phyloP scores from a whole-genome alignment of 2,113 vertebrate genomes.

The Suncus etruscus region DNA sequence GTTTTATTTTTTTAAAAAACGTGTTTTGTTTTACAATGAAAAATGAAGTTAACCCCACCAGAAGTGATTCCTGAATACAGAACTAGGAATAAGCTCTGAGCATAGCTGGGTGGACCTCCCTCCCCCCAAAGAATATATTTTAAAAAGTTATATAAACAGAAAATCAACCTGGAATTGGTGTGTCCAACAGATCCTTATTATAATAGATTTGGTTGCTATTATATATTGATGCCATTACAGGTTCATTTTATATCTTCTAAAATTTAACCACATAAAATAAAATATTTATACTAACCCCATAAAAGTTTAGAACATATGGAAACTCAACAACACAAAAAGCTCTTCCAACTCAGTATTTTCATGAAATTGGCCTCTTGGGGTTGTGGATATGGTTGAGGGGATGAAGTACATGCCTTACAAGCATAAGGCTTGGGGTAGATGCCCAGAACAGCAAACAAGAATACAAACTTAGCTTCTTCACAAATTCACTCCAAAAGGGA shows the following conservation, averaged over 20 bases:
- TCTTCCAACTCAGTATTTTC: background rate
- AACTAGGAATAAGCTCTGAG: too few relatives aligned
- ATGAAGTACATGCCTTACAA: too few relatives aligned
- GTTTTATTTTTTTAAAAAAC: background rate
- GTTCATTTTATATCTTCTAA: slow-evolving; percentile 1
- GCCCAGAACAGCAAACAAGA: too few relatives aligned
- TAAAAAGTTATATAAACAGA: background rate
- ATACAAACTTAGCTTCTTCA: too few relatives aligned
- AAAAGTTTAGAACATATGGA: background rate
- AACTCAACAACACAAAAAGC: background rate
- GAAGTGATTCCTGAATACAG: too few relatives aligned
- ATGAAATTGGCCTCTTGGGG: slow-evolving; percentile 9
- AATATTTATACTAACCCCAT: background rate
- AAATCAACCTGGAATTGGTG: background rate
- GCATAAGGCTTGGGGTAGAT: too few relatives aligned
- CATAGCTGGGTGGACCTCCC: too few relatives aligned
- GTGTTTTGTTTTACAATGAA: background rate
- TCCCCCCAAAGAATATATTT: background rate
- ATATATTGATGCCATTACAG: background rate
- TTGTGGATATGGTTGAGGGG: too few relatives aligned
- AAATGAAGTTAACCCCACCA: background rate
- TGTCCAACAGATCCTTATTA: background rate
- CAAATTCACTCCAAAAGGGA: background rate
- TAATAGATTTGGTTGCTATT: background rate
- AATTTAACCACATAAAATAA: slow-evolving; percentile 24